These are phyloP conservation scores for Microdon myrmicae DNA, from an alignment of 2,888 invertebrate species.

Conservation along the genomic window DNA sequence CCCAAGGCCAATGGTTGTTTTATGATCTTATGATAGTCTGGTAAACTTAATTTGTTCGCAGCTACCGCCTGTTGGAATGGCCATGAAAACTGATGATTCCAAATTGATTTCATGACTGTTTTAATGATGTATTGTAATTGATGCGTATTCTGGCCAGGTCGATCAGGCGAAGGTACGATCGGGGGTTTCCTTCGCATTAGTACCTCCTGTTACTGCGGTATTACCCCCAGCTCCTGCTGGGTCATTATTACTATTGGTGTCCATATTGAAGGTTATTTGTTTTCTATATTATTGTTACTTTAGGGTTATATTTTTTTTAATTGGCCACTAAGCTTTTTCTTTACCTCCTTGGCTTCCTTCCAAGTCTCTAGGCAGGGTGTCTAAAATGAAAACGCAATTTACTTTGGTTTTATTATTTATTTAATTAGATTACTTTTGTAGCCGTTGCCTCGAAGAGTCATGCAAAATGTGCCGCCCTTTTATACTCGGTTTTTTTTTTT, in stretches of 20 bases:
- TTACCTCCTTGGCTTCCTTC: no score
- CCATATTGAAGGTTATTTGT: conserved; percentile 39
- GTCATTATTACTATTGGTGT: conserved; percentile 45
- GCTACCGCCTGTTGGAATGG: conserved; percentile 99
- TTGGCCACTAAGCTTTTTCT: no score
- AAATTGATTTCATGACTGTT: conserved; percentile 94
- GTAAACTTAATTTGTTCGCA: conserved; percentile 92
- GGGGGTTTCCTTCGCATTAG: conserved; percentile 71
- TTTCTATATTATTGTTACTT: no score
- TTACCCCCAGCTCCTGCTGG: conserved; percentile 39
- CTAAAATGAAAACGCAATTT: no score
- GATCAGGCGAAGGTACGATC: conserved; percentile 81
- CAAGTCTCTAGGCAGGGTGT: no score
- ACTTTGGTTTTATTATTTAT: no score
- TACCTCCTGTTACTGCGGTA: conserved; percentile 24
- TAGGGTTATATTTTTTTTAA: no score
- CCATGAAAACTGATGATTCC: conserved; percentile 99
- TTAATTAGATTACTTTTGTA: no score
- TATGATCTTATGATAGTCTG: conserved; percentile 98
- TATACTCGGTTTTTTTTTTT: no score
- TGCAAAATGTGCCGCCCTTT: no score
- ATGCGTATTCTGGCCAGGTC: conserved; percentile 93
- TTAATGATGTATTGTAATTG: conserved; percentile 93
- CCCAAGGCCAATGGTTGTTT: conserved; percentile 98
- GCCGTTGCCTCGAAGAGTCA: no score